Percentiles rank a stretch among this genome's conserved stretches.
Evolutionary conservation across 2,888 invertebrate species (phyloP).

Genomic region (Tinea pellionella): DNA sequence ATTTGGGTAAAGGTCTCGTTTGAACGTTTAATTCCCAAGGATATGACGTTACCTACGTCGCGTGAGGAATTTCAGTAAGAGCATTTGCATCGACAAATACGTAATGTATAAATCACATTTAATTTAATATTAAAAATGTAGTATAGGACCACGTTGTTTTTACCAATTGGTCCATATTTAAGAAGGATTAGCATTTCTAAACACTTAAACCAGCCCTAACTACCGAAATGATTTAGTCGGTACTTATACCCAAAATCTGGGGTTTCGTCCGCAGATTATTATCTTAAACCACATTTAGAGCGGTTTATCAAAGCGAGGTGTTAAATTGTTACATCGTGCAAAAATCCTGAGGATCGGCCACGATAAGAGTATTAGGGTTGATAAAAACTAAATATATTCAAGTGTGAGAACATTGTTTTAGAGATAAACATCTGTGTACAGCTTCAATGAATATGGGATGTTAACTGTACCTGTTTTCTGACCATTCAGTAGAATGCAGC

Average conservation of each 20-base stretch:
- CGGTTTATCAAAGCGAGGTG: slow-evolving; percentile 13
- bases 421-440: slow-evolving; percentile 53
- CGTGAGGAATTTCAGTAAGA: slow-evolving; percentile 52
- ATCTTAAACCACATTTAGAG: slow-evolving; percentile 8
- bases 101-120: too few species aligned
- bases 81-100: background rate
- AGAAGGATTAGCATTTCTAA: slow-evolving; percentile 9
- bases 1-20: slow-evolving; percentile 61
- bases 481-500: slow-evolving; percentile 35
- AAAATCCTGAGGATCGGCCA: slow-evolving; percentile 10
- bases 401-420: slow-evolving; percentile 56
- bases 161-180: background rate
- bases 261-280: slow-evolving; percentile 11
- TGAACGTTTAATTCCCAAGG: slow-evolving; percentile 63
- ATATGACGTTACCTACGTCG: slow-evolving; percentile 62
- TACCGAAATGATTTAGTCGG: slow-evolving; percentile 9
- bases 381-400: slow-evolving; percentile 24
- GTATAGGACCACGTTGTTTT: background rate
- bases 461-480: slow-evolving; percentile 56
- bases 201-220: slow-evolving; percentile 7
- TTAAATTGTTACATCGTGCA: slow-evolving; percentile 11
- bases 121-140: background rate
- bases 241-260: slow-evolving; percentile 1
- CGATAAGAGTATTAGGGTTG: slow-evolving; percentile 12
- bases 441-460: slow-evolving; percentile 40